Conservation (phyloP, 1,140 invertebrate species). For the Helicoverpa armigera region DNA sequence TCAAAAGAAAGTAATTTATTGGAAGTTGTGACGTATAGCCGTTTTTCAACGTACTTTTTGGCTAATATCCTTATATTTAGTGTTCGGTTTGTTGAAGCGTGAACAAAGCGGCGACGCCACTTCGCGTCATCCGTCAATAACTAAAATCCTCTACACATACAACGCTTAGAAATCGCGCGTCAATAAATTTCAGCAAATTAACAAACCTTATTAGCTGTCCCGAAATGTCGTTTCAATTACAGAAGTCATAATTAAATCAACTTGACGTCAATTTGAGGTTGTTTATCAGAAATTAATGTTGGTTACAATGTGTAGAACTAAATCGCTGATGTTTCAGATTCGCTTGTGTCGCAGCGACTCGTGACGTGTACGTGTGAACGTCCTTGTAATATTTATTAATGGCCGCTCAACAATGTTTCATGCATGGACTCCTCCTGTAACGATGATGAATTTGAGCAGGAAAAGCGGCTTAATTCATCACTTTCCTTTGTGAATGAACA, state of each 20-base stretch:
- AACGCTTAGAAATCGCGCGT: neutral
- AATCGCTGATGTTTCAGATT: slow-evolving; percentile 9
- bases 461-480: slow-evolving; percentile 55
- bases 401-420: slow-evolving; percentile 63
- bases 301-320: neutral
- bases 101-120: neutral
- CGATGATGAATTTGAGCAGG: slow-evolving; percentile 70
- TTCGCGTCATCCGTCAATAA: slow-evolving; percentile 34
- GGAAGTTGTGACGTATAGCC: neutral
- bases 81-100: slow-evolving; percentile 32
- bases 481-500: slow-evolving; percentile 52
- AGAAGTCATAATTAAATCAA: slow-evolving; percentile 9
- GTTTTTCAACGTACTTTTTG: slow-evolving; percentile 26
- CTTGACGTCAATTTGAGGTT: neutral
- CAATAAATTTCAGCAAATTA: neutral
- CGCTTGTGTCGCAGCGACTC: neutral
- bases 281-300: neutral
- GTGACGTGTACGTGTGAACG: slow-evolving; percentile 56
- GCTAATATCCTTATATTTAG: slow-evolving; percentile 22
- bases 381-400: slow-evolving; percentile 55
- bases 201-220: neutral
- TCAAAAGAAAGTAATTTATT: slow-evolving; percentile 45
- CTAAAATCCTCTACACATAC: slow-evolving; percentile 9
- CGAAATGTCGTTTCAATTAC: neutral
- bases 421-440: slow-evolving; percentile 65